Base-by-base conservation (phyloP, 2,113 vertebrate species). In the Larimichthys crocea region DNA sequence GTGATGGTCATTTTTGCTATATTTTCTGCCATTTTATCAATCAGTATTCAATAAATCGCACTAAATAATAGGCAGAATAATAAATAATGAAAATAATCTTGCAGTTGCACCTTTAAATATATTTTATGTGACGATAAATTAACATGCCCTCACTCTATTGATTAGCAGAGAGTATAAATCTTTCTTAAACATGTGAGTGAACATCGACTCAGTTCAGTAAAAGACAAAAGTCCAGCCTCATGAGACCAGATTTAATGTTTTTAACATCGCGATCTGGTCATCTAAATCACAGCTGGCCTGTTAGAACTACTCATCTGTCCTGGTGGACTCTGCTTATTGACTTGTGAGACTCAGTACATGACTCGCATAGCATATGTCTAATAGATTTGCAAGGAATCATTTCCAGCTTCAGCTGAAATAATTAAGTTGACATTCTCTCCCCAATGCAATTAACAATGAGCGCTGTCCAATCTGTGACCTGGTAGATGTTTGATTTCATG, bases 401-500 rank as follows among this genome's bases (percentile, higher is more conserved):
- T 90, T 89, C 90, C 82, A 86, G 88, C 84, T 83, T 59, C 31
- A 29, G 83, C 79, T 86, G 89, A 92, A 91, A 93, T 94, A 93
- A 93, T 93, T 88, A 94, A 93, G 91, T 92, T 92, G 92, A 93
- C 92, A 89, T 92, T 92, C 89, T 88, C 83, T 88, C 87, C 82
- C 90, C 68, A 63, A 87, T 86, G 85, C 84, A 93, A 93, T 93
- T 93, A 94, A 92, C 89, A 82, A 79, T 40, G 81, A 87, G 89
- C 50, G 74, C 76, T 65, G 88, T 89, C 85, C 91, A 91, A 89
- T 88, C 84, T 86, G 74, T 88, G 90, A 92, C 89, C 87, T 83
- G 90, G 63, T 66, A 80, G 89, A 91, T 89, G 92, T 90, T 90
- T 87, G 91, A 94, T 93, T 92, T 91, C 92, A 92, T 86, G 91